phyloP scores from a whole-genome alignment of 2,113 vertebrate species.

The Irena cyanogastra region DNA sequence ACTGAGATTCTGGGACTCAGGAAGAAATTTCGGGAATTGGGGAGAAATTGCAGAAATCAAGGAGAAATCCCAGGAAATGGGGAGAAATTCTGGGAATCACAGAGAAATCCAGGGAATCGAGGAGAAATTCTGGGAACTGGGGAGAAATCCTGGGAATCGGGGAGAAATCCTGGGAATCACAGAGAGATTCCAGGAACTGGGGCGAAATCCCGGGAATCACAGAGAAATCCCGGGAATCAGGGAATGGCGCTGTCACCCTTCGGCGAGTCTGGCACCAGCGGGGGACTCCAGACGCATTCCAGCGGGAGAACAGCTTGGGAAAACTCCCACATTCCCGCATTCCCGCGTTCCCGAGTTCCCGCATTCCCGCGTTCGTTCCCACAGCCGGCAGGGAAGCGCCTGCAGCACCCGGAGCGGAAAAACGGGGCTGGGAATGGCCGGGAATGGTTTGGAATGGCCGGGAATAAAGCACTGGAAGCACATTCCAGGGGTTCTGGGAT shows the following conservation, averaged over 20 bases:
- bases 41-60: too few species aligned
- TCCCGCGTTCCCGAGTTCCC: neutral
- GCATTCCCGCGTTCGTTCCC: neutral
- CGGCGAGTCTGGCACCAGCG: neutral
- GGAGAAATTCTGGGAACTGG: neutral
- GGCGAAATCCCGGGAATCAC: too few species aligned
- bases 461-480: neutral
- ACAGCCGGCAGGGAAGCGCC: neutral
- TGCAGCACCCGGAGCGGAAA: rapidly evolving
- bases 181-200: too few species aligned
- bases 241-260: neutral
- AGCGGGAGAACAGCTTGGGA: neutral
- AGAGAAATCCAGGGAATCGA: rapidly evolving
- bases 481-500: neutral
- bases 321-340: neutral
- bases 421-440: neutral
- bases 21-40: too few species aligned
- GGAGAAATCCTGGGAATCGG: too few species aligned
- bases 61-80: too few species aligned
- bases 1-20: rapidly evolving
- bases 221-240: neutral
- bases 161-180: too few species aligned
- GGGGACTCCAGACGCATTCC: neutral
- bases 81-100: neutral
- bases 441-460: neutral